A percentile compares a stretch with the other conserved stretches of the same genome.
These are phyloP conservation scores for Rafetus swinhoei DNA, from an alignment of 2,113 vertebrate species.

Conservation along the genomic window DNA sequence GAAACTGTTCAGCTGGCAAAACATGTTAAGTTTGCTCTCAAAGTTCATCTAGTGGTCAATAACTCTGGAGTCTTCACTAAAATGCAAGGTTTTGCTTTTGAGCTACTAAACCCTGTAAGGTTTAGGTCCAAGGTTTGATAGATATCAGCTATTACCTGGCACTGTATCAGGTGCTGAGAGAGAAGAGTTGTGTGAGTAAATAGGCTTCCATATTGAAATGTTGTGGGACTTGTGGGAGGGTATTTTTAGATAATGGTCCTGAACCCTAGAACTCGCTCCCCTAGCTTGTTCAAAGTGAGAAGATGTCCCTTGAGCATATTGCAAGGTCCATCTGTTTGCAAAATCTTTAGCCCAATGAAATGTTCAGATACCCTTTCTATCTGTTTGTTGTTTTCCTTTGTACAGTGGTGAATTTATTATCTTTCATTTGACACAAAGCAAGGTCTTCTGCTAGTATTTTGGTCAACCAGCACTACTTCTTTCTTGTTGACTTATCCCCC, in stretches of 20 bases:
- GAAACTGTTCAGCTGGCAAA: too few species aligned
- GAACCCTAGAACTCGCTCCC: not conserved
- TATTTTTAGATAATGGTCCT: not conserved
- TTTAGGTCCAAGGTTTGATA: not conserved
- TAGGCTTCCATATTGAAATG: not conserved
- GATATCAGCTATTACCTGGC: not conserved
- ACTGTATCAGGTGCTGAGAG: not conserved
- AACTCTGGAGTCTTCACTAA: not conserved
- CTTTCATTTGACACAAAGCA: not conserved
- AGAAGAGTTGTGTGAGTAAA: not conserved
- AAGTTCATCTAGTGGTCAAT: not conserved
- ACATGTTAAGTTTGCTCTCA: not conserved
- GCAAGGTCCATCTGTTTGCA: not conserved
- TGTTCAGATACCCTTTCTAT: not conserved
- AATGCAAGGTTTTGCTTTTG: not conserved
- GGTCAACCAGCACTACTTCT: accelerated
- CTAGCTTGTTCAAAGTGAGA: too few species aligned
- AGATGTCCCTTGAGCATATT: not conserved
- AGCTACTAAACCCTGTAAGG: accelerated
- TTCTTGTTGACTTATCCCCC: not conserved
- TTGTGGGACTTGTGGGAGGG: not conserved
- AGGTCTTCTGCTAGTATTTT: not conserved
- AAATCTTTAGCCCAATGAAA: not conserved
- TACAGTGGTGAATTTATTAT: not conserved
- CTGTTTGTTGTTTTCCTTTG: not conserved